These are phyloP conservation scores for Zaprionus gabonicus DNA, from an alignment of 1,140 invertebrate species.

Conservation along the genomic window DNA sequence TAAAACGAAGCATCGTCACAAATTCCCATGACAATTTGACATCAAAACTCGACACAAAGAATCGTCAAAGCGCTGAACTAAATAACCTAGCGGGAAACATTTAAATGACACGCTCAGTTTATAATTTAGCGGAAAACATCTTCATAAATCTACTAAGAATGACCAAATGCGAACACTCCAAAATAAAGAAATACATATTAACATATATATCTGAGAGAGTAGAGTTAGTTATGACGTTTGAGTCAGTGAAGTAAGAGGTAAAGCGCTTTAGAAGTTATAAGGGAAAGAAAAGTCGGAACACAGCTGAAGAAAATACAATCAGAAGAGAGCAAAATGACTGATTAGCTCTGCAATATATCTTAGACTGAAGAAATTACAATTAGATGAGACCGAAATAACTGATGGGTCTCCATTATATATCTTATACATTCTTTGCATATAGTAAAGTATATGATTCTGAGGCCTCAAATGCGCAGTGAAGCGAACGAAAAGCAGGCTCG, in stretches of 20 bases:
- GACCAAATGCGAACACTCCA: conserved; percentile 35
- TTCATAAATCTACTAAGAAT: conserved; percentile 58
- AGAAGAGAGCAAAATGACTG: no score
- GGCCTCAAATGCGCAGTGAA: conserved; percentile 73
- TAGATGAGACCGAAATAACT: no score
- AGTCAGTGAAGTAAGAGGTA: no score
- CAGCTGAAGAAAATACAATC: no score
- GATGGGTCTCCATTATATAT: no score
- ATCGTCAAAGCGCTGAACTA: conserved; percentile 1
- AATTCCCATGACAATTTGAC: neutral
- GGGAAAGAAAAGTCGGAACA: no score
- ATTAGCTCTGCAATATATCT: no score
- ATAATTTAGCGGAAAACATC: conserved; percentile 38
- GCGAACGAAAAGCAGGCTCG: conserved; percentile 43
- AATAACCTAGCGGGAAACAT: conserved; percentile 38
- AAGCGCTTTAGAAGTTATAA: no score
- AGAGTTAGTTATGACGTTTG: no score
- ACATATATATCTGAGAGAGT: no score
- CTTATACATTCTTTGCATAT: no score
- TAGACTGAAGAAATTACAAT: no score
- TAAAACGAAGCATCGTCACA: neutral
- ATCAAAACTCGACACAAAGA: neutral
- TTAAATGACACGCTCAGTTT: conserved; percentile 26
- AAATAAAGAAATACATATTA: conserved; percentile 18
- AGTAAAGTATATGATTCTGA: conserved; percentile 54